Evolutionary conservation across 2,888 invertebrate genomes (phyloP).

Genomic region (Psococerastis gibbosa): DNA sequence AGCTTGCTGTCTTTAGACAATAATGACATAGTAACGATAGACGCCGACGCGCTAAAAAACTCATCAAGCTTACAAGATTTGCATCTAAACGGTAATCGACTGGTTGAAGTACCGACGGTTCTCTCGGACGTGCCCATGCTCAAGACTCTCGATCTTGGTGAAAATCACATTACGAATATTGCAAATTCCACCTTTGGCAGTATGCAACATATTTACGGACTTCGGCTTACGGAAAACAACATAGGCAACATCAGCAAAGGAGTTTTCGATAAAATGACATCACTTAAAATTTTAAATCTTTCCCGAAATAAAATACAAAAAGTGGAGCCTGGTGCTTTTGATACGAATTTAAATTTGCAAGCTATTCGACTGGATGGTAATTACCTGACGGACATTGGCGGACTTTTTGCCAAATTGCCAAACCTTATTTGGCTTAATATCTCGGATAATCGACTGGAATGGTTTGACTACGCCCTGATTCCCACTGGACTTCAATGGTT

Average conservation of each 20-base stretch:
- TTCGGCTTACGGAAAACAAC: conserved; percentile 69
- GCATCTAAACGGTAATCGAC: conserved; percentile 63
- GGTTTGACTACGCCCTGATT: conserved; percentile 71
- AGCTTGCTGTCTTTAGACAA: conserved; percentile 61
- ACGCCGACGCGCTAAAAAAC: conserved; percentile 55
- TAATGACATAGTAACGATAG: conserved; percentile 55
- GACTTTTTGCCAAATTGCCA: conserved; percentile 59
- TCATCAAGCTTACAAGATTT: conserved; percentile 62
- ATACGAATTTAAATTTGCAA: conserved; percentile 54
- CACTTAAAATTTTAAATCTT: conserved; percentile 63
- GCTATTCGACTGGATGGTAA: conserved; percentile 68
- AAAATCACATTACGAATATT: conserved; percentile 62
- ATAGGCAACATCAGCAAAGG: conserved; percentile 61
- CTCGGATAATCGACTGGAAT: conserved; percentile 63
- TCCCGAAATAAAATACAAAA: conserved; percentile 65
- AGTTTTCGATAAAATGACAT: conserved; percentile 56
- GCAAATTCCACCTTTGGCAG: conserved; percentile 62
- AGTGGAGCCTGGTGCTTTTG: conserved; percentile 60
- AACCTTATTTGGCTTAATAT: conserved; percentile 72
- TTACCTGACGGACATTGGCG: conserved; percentile 56
- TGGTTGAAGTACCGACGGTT: conserved; percentile 52
- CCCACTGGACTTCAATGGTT: conserved; percentile 69
- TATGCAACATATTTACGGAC: conserved; percentile 59
- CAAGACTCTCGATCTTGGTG: conserved; percentile 64
- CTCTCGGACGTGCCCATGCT: conserved; percentile 54